A percentile compares a stretch with the other conserved stretches of the same genome.
Evolutionary conservation across 92 coral and sea anemone genomes (phyloP).

Genomic region (Pocillopora meandrina): DNA sequence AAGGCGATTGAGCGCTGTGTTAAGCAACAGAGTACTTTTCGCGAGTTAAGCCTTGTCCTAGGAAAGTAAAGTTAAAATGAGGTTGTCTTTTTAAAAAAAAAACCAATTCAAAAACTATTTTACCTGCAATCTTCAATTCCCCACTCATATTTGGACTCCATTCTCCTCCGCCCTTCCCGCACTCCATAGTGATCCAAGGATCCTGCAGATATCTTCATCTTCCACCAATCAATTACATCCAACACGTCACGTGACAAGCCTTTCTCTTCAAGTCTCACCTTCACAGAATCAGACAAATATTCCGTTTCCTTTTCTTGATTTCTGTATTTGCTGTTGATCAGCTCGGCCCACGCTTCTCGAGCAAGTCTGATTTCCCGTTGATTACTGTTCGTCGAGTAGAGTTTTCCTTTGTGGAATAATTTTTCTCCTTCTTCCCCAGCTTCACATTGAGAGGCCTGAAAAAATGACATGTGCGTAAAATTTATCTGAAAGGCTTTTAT

Average conservation of each 20-base stretch:
- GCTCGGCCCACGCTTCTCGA: conserved; percentile 40
- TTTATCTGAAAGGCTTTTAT: not conserved
- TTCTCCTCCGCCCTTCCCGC: conserved; percentile 37
- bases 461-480: not conserved
- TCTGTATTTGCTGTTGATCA: conserved; percentile 21
- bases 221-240: conserved; percentile 41
- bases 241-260: conserved; percentile 33
- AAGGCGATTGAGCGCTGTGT: not conserved
- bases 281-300: not conserved
- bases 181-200: conserved; percentile 55
- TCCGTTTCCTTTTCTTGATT: not conserved
- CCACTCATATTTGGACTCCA: conserved; percentile 54
- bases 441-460: conserved; percentile 23
- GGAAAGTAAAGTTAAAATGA: no score
- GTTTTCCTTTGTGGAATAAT: conserved; percentile 31
- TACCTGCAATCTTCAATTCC: conserved; percentile 67
- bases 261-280: conserved; percentile 22
- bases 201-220: conserved; percentile 60
- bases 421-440: conserved; percentile 5
- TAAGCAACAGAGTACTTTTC: not conserved
- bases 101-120: no score
- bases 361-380: conserved; percentile 41
- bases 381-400: conserved; percentile 9
- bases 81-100: no score
- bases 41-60: no score